Base-by-base conservation (phyloP, 2,797 vertebrate species). In the Peromyscus nudipes region DNA sequence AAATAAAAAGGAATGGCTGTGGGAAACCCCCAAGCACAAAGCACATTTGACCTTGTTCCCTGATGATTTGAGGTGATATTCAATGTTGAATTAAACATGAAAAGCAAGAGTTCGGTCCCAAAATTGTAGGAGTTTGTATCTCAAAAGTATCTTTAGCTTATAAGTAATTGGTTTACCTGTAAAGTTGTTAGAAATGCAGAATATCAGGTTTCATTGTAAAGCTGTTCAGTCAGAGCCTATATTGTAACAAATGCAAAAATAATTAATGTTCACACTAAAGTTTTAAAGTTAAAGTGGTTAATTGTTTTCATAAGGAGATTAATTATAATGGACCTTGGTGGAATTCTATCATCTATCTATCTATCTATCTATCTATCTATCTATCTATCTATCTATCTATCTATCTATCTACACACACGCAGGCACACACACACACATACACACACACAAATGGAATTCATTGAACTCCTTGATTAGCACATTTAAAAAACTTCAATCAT, bases 41-140 rank as follows among this genome's bases (percentile, higher is more conserved):
- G 13, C 84, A 4, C 65, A 43, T 12, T 93, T 83, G 55, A 12
- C 1, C 8, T 77, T 14, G 52, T 82, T 75, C 16, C 31, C 10
- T 37, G 62, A 87, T 10, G 19, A 80, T 77, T 31, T 79, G 69
- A 92, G 60, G 31, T 34, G 27, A 55, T 43, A 57, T 4, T 73
- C 6, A 84, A 43, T 92, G 37, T 86, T 86, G 16, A 19, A 6
- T 89, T 96, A 85, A 89, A 3, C 71, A 80, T 92, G 37, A 65
- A 85, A 96, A 89, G 27, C 25, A 89, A 64, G 40, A 67, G 29
- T 69, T 93, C 95, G 40, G 27, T 23, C 19, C 13, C 60, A 5
- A 31, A 86, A 89, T 82, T 19, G 19, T 73, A 64, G 46, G 67
- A 6, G 55, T 92, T 92, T 96, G 27, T 19, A 94, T 91, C 73